A percentile compares a stretch with the other conserved stretches of the same genome.
Conservation (phyloP, 2,113 vertebrate genomes). For the Urocynchramus pylzowi region DNA sequence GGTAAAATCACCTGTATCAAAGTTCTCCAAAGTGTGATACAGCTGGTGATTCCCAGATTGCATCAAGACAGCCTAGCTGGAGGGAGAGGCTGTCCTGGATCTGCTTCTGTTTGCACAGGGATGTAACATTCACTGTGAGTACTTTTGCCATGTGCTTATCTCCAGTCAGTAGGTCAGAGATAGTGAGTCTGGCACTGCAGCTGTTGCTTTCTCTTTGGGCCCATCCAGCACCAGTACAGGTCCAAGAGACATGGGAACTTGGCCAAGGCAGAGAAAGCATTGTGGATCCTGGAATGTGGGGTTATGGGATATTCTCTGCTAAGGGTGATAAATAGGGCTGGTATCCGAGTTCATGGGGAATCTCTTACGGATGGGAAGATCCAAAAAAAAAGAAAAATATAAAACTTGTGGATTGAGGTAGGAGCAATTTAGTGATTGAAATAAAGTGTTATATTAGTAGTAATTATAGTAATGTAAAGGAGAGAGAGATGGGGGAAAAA, state of each 20-base stretch:
- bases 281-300: background rate
- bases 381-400: background rate
- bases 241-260: background rate
- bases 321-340: background rate
- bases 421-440: background rate
- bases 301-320: background rate
- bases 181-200: background rate
- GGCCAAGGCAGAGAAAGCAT: background rate
- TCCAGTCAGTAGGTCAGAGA: background rate
- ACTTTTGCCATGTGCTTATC: background rate
- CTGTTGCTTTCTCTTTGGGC: background rate
- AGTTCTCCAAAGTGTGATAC: background rate
- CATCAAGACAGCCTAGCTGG: background rate
- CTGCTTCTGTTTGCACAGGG: background rate
- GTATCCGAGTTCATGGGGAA: background rate
- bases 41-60: background rate
- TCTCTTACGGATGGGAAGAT: background rate
- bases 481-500: fast-evolving
- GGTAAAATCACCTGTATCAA: background rate
- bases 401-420: background rate
- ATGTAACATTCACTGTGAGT: background rate
- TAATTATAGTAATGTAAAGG: background rate
- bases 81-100: background rate
- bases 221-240: background rate
- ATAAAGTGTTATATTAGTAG: background rate